A percentile compares a stretch with the other conserved stretches of the same genome.
Conservation (phyloP, 2,888 invertebrate genomes). For the Laothoe populi region DNA sequence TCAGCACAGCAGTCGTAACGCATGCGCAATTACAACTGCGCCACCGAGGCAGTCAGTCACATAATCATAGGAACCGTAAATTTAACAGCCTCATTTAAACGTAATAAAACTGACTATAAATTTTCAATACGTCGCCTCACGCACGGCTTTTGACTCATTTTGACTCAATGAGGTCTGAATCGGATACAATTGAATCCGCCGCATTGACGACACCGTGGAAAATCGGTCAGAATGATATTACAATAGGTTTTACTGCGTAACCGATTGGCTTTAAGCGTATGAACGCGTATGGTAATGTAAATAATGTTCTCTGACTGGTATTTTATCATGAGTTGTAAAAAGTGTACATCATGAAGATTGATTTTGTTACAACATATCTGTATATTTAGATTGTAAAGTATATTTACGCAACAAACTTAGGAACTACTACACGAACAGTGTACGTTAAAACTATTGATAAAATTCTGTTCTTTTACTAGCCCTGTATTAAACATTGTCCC, state of each 20-base stretch:
- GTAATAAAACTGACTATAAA: constrained; percentile 80
- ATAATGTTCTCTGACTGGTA: constrained; percentile 19
- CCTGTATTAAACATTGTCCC: too few species aligned
- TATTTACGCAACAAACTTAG: background rate
- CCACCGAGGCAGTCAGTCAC: too few species aligned
- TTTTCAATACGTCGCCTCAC: constrained; percentile 73
- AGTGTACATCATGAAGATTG: background rate
- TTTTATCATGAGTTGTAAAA: constrained; percentile 8
- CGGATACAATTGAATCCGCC: constrained; percentile 75
- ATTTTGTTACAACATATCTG: background rate
- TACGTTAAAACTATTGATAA: too few species aligned
- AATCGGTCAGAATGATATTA: constrained; percentile 74
- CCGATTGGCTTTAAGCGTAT: constrained; percentile 49
- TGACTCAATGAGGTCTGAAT: constrained; percentile 73
- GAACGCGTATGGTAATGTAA: constrained; percentile 26
- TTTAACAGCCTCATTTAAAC: constrained; percentile 79
- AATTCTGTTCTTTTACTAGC: too few species aligned
- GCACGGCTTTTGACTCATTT: constrained; percentile 50
- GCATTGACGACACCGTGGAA: constrained; percentile 69
- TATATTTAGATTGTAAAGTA: background rate
- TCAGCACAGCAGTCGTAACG: too few species aligned
- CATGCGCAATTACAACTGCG: too few species aligned
- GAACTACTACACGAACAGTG: too few species aligned
- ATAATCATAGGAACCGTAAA: constrained; percentile 75
- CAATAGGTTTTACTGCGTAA: constrained; percentile 53